These are phyloP conservation scores for Emydocephalus ijimae DNA, from an alignment of 2,113 vertebrate genomes.

Conservation along the genomic window DNA sequence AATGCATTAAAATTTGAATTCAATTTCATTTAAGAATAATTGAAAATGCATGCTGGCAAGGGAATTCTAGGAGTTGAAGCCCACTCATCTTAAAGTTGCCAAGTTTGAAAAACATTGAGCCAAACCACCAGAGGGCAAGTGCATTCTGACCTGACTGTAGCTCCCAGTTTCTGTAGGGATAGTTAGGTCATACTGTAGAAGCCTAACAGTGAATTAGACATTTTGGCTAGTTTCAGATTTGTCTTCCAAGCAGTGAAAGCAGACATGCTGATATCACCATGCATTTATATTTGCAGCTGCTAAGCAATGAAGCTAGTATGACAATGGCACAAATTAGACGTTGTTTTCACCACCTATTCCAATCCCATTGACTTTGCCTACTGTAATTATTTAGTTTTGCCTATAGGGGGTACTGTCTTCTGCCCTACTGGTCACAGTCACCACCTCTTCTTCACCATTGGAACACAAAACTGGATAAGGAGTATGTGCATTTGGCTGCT, in stretches of 20 bases:
- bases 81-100: neutral
- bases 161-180: neutral
- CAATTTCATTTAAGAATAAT: neutral
- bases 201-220: neutral
- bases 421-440: neutral
- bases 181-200: neutral
- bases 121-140: neutral
- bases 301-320: neutral
- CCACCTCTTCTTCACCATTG: neutral
- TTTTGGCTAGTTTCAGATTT: neutral
- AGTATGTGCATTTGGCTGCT: neutral
- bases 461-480: neutral
- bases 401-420: neutral
- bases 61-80: neutral
- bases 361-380: neutral
- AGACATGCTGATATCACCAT: neutral
- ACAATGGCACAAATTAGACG: neutral
- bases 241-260: neutral
- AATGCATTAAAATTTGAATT: neutral
- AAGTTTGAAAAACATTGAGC: neutral
- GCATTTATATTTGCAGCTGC: neutral
- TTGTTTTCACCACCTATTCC: neutral
- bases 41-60: neutral
- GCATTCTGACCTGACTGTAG: neutral
- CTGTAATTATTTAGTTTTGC: neutral